Evolutionary conservation across 2,797 vertebrate species (phyloP).

Genomic region (Onychomys leucogaster): DNA sequence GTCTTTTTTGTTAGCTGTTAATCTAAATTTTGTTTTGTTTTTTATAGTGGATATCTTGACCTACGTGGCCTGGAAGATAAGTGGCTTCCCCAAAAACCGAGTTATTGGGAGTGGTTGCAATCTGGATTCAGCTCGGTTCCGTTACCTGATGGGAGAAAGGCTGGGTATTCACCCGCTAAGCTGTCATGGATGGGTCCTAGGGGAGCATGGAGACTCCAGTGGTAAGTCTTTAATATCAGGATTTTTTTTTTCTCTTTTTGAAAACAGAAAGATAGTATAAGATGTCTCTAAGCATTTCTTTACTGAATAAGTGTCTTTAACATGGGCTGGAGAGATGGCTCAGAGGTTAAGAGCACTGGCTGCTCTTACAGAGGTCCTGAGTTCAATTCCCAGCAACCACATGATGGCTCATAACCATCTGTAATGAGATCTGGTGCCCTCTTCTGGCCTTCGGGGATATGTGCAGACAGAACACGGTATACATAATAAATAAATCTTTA

Average conservation of each 20-base stretch:
- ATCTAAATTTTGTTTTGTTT: background rate
- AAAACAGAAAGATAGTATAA: background rate
- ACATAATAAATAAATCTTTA: no score
- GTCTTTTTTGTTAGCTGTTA: background rate
- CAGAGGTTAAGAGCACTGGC: no score
- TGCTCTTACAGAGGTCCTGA: no score
- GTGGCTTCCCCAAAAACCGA: constrained; percentile 96
- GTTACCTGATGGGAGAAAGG: constrained; percentile 96
- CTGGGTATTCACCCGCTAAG: constrained; percentile 94
- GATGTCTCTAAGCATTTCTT: background rate
- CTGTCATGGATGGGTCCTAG: constrained; percentile 97
- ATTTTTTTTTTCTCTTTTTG: background rate
- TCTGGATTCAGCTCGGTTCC: constrained; percentile 97
- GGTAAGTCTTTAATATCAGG: constrained; percentile 89
- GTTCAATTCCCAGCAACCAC: no score
- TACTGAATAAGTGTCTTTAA: background rate
- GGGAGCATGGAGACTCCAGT: constrained; percentile 98
- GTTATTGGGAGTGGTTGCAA: constrained; percentile 98
- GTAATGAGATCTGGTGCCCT: no score
- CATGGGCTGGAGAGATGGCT: background rate
- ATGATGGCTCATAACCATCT: no score
- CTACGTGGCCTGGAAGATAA: constrained; percentile 99
- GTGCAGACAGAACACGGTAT: no score
- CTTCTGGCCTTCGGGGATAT: no score
- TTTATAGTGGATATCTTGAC: constrained; percentile 96